phyloP scores from a whole-genome alignment of 2,888 invertebrate genomes.

The Lissocephala sabroskyi region DNA sequence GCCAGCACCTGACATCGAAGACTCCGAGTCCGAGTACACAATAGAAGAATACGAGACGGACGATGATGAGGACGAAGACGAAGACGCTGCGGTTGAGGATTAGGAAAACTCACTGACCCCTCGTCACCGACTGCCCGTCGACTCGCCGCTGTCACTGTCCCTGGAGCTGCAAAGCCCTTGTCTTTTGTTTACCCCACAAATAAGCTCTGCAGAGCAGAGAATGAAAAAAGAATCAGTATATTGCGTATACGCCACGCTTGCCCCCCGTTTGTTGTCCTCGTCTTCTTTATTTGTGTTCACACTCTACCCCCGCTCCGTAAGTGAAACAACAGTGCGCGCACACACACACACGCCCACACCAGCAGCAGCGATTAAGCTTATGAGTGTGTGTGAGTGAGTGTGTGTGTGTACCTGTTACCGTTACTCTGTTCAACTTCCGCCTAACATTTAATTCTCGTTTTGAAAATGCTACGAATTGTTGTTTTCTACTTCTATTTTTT shows the following conservation, averaged over 20 bases:
- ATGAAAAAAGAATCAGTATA: conserved; percentile 19
- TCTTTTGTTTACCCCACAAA: not conserved
- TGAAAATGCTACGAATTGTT: conserved; percentile 26
- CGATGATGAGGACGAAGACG: conserved; percentile 18
- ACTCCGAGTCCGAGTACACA: conserved; percentile 8
- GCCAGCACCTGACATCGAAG: no score
- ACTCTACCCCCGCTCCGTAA: conserved; percentile 61
- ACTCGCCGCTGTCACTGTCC: conserved; percentile 22
- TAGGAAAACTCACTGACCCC: not conserved
- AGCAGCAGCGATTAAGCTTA: no score
- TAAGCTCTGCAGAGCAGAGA: no score
- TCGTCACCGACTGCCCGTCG: not conserved
- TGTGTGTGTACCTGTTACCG: conserved; percentile 19
- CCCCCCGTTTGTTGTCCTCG: conserved; percentile 32
- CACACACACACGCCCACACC: no score
- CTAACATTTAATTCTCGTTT: conserved; percentile 5
- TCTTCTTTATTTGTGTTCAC: conserved; percentile 70
- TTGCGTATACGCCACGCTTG: conserved; percentile 49
- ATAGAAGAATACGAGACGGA: conserved; percentile 12
- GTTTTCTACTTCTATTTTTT: conserved; percentile 23
- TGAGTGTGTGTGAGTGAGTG: conserved; percentile 15
- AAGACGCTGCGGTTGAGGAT: not conserved
- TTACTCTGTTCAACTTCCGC: conserved; percentile 5
- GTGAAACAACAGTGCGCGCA: no score
- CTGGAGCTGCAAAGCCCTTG: conserved; percentile 24